Evolutionary conservation across 1,140 invertebrate species (phyloP), one percentile per base, ranked within the genome.

Genomic region (Danaus plexippus): DNA sequence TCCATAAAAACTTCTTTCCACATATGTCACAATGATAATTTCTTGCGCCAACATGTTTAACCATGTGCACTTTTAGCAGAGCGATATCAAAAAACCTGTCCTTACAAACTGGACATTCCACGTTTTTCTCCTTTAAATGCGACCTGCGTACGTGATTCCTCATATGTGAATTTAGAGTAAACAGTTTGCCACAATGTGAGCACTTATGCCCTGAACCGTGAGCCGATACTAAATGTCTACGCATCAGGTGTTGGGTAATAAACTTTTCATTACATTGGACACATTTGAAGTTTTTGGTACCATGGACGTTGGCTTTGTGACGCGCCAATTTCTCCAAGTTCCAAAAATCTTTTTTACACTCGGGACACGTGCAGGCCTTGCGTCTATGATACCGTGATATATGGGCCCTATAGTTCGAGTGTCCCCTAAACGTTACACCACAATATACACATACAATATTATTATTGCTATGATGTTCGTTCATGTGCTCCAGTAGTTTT

Each of bases 11-110:
- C 74, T 74, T 87, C 57, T 90, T 90, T 2, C 89, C 88, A 71
- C 94, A 95, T 11, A 90, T 80, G 5, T 90, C 88, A 63, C 89
- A 89, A 61, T 92, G 90, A 68, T 94, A 93, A 13, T 93, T 94
- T 50, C 92, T 90, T 63, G 93, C 92, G 1, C 93, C 92, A 1
- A 91, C 92, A 69, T 91, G 90, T 41, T 83, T 80, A 3, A 87
- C 69, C 75, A 88, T 84, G 52, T 89, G 88, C 32, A 71, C 76
- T 43, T 75, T 77, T 9, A 89, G 67, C 9, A 80, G 75, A 2
- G 78, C 68, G 42, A 75, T 77, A 52, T 87, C 80, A 78, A 94
- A 81, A 59, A 88, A 89, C 10, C 73, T 79, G 50, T 84, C 76
- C 8, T 58, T 61, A 50, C 81, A 85, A 0, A 79, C 47, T 1